phyloP scores from a whole-genome alignment of 92 coral and sea anemone genomes.

The Actinostola sp. region DNA sequence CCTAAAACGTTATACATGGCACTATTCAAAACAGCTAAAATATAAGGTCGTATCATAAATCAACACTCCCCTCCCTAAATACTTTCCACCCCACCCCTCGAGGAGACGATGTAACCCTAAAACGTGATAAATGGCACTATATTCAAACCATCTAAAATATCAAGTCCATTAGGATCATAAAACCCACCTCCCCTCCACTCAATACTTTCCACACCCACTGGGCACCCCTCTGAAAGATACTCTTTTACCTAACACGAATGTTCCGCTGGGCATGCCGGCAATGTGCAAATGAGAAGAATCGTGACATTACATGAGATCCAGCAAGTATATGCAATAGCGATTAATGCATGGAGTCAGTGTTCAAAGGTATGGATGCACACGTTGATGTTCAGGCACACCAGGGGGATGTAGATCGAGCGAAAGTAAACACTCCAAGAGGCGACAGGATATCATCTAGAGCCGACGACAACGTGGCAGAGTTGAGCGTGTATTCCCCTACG shows the following conservation, averaged over 20 bases:
- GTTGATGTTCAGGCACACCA: neutral
- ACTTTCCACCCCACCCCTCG: no score
- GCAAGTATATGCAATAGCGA: neutral
- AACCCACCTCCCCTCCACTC: no score
- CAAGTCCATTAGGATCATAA: no score
- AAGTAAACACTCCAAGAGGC: slow-evolving; percentile 3
- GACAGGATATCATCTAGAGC: slow-evolving; percentile 8
- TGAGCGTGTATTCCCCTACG: neutral
- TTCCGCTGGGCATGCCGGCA: neutral
- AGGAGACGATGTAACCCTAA: no score
- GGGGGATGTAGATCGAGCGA: neutral
- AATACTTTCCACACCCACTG: no score
- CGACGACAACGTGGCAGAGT: neutral
- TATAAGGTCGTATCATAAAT: no score
- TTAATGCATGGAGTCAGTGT: neutral
- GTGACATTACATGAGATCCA: neutral
- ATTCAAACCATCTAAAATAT: no score
- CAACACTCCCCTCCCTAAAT: no score
- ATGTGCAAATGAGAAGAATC: neutral
- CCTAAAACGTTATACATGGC: no score
- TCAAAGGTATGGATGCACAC: neutral
- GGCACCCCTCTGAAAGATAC: no score
- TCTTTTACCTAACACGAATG: neutral
- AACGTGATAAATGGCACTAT: no score
- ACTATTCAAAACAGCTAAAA: no score